These are phyloP conservation scores for Drosophila rellima DNA, from an alignment of 2,888 invertebrate genomes.

Conservation along the genomic window DNA sequence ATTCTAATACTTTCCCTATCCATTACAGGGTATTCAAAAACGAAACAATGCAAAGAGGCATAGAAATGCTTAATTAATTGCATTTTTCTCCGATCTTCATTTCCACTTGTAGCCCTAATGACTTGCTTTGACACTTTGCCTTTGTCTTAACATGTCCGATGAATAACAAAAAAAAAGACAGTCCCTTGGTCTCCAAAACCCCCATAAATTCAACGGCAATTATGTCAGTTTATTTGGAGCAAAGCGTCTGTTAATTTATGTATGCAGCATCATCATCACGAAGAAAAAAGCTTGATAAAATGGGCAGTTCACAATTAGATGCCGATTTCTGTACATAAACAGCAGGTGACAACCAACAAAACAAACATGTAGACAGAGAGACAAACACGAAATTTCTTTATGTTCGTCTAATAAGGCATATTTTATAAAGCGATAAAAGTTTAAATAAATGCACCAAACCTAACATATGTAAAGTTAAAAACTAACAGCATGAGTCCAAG, in stretches of 20 bases:
- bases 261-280: slow-evolving; percentile 22
- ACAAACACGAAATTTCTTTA: slow-evolving; percentile 43
- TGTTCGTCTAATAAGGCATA: slow-evolving; percentile 68
- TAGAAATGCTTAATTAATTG: slow-evolving; percentile 71
- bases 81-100: slow-evolving; percentile 40
- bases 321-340: slow-evolving; percentile 74
- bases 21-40: slow-evolving; percentile 21
- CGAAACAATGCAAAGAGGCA: slow-evolving; percentile 56
- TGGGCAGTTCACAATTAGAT: slow-evolving; percentile 77
- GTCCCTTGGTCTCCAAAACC: slow-evolving; percentile 27
- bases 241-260: slow-evolving; percentile 78
- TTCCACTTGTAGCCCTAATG: slow-evolving; percentile 72
- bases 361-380: slow-evolving; percentile 27
- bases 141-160: slow-evolving; percentile 71
- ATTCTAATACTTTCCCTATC: not conserved
- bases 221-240: slow-evolving; percentile 83
- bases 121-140: slow-evolving; percentile 82
- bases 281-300: slow-evolving; percentile 30
- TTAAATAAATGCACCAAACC: slow-evolving; percentile 41
- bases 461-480: slow-evolving; percentile 37
- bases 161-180: slow-evolving; percentile 29
- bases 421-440: slow-evolving; percentile 56
- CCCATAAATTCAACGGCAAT: slow-evolving; percentile 77
- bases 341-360: slow-evolving; percentile 79
- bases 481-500: slow-evolving; percentile 53